A percentile compares a stretch with the other conserved stretches of the same genome.
Conservation (phyloP, 2,888 invertebrate genomes). For the Scaptomyza tumidula region DNA sequence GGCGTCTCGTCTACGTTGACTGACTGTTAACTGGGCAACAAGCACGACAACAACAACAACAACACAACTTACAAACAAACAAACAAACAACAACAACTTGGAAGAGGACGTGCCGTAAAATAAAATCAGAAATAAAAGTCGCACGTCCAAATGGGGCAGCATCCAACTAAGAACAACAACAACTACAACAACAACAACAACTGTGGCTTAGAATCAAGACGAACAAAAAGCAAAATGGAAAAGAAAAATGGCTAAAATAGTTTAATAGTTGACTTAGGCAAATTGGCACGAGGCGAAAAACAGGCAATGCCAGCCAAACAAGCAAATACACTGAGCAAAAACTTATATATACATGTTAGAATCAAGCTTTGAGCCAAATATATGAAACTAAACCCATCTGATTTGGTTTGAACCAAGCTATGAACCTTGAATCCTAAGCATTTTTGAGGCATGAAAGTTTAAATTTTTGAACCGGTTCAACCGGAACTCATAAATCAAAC, state of each 20-base stretch:
- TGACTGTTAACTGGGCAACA: slow-evolving; percentile 50
- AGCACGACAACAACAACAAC: slow-evolving; percentile 26
- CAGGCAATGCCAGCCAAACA: slow-evolving; percentile 23
- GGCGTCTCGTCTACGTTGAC: slow-evolving; percentile 54
- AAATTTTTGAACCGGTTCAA: too few relatives aligned
- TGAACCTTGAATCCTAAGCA: too few relatives aligned
- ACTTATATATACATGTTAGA: not conserved
- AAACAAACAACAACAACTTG: slow-evolving; percentile 7
- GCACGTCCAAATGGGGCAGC: slow-evolving; percentile 70
- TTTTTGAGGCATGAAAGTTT: too few relatives aligned
- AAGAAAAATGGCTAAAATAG: slow-evolving; percentile 63
- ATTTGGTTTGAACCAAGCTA: too few relatives aligned
- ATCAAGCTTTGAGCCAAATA: too few relatives aligned
- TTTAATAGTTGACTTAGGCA: slow-evolving; percentile 77
- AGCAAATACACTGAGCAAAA: slow-evolving; percentile 3
- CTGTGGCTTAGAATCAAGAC: slow-evolving; percentile 29
- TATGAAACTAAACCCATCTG: too few relatives aligned
- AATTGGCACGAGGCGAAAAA: slow-evolving; percentile 63
- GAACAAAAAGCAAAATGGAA: slow-evolving; percentile 7
- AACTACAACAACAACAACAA: slow-evolving; percentile 4
- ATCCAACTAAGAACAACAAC: slow-evolving; percentile 33
- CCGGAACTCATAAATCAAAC: too few relatives aligned
- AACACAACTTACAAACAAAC: not conserved
- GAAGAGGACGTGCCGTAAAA: slow-evolving; percentile 57
- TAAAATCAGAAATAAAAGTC: slow-evolving; percentile 54